These are phyloP conservation scores for Diplodus puntazzo DNA, from an alignment of 2,797 vertebrate genomes.

Conservation along the genomic window DNA sequence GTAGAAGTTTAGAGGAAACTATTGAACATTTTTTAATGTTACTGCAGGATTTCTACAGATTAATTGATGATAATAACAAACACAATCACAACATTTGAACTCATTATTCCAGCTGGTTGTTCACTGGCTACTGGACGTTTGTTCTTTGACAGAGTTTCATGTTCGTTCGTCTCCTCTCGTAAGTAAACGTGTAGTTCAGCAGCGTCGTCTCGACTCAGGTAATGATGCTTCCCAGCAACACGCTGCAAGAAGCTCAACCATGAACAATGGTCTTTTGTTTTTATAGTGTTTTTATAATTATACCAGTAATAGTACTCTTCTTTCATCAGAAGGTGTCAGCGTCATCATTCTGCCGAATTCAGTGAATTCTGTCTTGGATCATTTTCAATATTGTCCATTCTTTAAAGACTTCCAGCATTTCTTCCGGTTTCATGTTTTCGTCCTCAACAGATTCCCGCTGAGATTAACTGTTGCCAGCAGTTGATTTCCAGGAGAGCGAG, in stretches of 20 bases:
- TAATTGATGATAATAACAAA: neutral
- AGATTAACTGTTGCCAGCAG: neutral
- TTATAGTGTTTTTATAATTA: too few relatives aligned
- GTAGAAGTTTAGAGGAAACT: too few relatives aligned
- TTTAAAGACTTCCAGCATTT: neutral
- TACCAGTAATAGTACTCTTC: neutral
- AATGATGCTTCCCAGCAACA: neutral
- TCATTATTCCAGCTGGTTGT: too few relatives aligned
- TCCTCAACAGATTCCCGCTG: neutral
- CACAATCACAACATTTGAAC: too few relatives aligned
- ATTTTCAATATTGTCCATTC: neutral
- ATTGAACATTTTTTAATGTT: neutral
- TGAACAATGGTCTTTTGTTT: neutral
- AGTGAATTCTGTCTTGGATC: neutral
- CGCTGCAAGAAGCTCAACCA: neutral
- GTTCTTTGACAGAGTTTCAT: too few relatives aligned
- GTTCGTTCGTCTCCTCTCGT: too few relatives aligned
- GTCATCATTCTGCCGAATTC: neutral
- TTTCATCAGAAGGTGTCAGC: neutral
- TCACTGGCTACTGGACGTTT: too few relatives aligned
- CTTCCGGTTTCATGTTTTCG: neutral
- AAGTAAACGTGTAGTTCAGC: too few relatives aligned
- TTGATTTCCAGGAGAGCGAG: neutral
- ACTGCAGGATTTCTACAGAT: neutral
- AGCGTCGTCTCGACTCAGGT: too few relatives aligned